Evolutionary conservation across 2,797 vertebrate genomes (phyloP).

Genomic region (Chrosomus eos): DNA sequence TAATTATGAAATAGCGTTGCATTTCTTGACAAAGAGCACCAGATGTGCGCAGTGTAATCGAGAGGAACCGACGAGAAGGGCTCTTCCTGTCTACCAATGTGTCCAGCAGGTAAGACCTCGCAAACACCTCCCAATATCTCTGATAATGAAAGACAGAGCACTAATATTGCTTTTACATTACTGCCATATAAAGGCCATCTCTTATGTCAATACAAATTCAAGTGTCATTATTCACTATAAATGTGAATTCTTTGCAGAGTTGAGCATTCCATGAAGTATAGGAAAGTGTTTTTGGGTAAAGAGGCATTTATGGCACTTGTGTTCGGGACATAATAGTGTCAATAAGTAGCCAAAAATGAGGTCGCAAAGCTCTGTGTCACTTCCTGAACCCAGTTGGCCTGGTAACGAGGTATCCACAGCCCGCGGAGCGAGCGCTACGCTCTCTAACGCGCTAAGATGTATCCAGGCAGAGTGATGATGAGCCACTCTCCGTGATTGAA

Average conservation of each 20-base stretch:
- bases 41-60: constrained; percentile 87
- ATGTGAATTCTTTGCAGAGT: neutral
- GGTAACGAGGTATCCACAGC: constrained; percentile 34
- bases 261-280: constrained; percentile 3
- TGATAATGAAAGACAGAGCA: neutral
- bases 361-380: constrained; percentile 31
- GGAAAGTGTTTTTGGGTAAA: constrained; percentile 35
- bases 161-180: constrained; percentile 23
- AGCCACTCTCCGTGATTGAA: constrained; percentile 57
- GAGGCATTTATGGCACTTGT: constrained; percentile 19
- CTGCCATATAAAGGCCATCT: constrained; percentile 15
- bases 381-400: constrained; percentile 43
- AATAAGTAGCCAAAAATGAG: constrained; percentile 31
- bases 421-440: constrained; percentile 20
- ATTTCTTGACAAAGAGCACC: constrained; percentile 55
- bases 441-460: constrained; percentile 35
- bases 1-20: constrained; percentile 23
- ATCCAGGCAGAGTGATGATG: constrained; percentile 61
- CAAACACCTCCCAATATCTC: neutral
- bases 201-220: constrained; percentile 9
- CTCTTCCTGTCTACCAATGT: constrained; percentile 82
- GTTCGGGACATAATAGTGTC: constrained; percentile 33
- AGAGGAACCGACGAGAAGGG: constrained; percentile 80
- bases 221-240: constrained; percentile 2
- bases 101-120: constrained; percentile 84